Conservation (phyloP, 2,888 invertebrate genomes). For the Drosophila niveifrons region DNA sequence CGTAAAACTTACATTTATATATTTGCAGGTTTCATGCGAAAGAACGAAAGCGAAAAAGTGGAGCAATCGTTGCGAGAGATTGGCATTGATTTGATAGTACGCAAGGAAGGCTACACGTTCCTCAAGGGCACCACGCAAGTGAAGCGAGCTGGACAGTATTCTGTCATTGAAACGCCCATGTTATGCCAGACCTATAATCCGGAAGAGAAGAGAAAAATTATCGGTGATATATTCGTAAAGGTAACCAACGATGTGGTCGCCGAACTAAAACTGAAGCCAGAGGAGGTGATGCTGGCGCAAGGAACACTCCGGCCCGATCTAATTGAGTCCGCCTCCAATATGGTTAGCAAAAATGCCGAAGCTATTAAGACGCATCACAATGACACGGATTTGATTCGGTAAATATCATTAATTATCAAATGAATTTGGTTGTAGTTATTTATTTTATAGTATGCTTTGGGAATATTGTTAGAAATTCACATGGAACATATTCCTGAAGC, state of each 20-base stretch:
- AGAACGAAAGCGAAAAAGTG: conserved; percentile 96
- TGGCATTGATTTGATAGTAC: conserved; percentile 92
- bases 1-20: background rate
- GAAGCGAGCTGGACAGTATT: conserved; percentile 87
- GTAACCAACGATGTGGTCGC: conserved; percentile 95
- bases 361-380: conserved; percentile 99
- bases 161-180: conserved; percentile 90
- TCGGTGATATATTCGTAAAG: conserved; percentile 99
- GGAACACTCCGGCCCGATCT: conserved; percentile 98
- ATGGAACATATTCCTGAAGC: conserved; percentile 50
- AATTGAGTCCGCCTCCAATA: conserved; percentile 97
- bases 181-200: conserved; percentile 95
- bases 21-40: conserved; percentile 93
- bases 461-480: conserved; percentile 37
- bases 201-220: conserved; percentile 99
- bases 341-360: conserved; percentile 95
- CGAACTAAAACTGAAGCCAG: conserved; percentile 94
- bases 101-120: conserved; percentile 90
- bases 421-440: conserved; percentile 25
- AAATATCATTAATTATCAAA: conserved; percentile 54
- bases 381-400: conserved; percentile 97
- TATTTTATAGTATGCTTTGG: conserved; percentile 45
- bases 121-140: conserved; percentile 93
- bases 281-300: conserved; percentile 96
- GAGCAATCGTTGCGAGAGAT: conserved; percentile 92